Conservation (phyloP, 2,797 vertebrate genomes). For the Micrastur ruficollis region DNA sequence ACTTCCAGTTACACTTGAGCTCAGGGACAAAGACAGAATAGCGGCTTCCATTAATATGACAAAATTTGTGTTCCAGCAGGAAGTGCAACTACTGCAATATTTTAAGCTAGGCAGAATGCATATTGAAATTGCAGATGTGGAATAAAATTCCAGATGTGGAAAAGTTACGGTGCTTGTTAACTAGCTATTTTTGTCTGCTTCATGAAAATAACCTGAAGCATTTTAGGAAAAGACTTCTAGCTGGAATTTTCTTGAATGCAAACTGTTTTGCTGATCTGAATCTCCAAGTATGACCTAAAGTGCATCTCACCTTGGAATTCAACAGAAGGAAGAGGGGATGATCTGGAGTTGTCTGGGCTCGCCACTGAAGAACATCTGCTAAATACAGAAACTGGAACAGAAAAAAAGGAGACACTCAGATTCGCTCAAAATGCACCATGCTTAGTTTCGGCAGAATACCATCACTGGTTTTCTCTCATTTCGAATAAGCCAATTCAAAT, state of each 20-base stretch:
- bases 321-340: slow-evolving; percentile 91
- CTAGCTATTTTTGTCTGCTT: background rate
- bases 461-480: background rate
- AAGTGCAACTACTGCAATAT: background rate
- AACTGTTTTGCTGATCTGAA: background rate
- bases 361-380: slow-evolving; percentile 94
- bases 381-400: slow-evolving; percentile 89
- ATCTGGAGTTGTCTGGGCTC: slow-evolving; percentile 94
- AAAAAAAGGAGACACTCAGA: background rate
- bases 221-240: background rate
- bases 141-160: background rate
- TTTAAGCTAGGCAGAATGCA: background rate
- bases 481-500: background rate
- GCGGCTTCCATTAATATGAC: background rate
- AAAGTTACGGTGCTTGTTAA: background rate
- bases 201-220: background rate
- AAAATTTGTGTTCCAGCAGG: background rate
- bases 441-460: background rate
- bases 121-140: background rate
- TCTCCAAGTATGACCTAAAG: background rate
- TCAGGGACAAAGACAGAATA: background rate
- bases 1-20: background rate
- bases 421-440: background rate
- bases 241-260: background rate
- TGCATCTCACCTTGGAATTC: slow-evolving; percentile 86